Evolutionary conservation across 2,888 invertebrate genomes (phyloP).

Genomic region (Nipponacmea schrenckii): DNA sequence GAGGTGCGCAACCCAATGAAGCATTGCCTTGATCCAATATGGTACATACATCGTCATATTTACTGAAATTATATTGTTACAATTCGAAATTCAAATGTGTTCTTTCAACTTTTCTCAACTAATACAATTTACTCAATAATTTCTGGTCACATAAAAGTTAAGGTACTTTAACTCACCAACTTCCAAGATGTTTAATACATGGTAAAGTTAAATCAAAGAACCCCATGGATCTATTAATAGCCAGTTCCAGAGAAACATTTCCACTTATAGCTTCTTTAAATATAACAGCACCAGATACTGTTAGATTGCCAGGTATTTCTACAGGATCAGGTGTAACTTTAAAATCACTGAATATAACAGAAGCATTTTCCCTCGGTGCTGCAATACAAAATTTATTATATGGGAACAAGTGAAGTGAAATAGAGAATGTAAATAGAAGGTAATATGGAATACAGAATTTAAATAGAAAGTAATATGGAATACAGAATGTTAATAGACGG

Average conservation of each 20-base stretch:
- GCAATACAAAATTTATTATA: too few relatives aligned
- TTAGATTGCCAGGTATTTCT: background rate
- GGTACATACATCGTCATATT: background rate
- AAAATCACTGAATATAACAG: background rate
- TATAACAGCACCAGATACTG: background rate
- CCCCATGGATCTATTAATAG: background rate
- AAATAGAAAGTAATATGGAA: too few relatives aligned
- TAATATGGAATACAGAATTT: too few relatives aligned
- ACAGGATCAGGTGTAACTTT: background rate
- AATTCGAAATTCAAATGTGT: too few relatives aligned
- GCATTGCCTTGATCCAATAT: background rate
- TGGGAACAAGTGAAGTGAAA: too few relatives aligned
- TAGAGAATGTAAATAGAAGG: too few relatives aligned
- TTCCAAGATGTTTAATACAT: background rate
- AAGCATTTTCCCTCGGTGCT: background rate
- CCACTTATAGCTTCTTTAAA: background rate
- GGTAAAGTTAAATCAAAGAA: conserved; percentile 1
- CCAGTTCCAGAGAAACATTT: background rate
- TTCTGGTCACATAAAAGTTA: too few relatives aligned
- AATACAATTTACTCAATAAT: too few relatives aligned
- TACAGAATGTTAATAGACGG: too few relatives aligned
- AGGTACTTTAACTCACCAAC: background rate
- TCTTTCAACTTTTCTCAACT: too few relatives aligned
- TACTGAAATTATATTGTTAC: background rate
- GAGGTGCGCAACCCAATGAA: conserved; percentile 13